Conservation (phyloP, 2,113 vertebrate species). For the Pangasianodon hypophthalmus region DNA sequence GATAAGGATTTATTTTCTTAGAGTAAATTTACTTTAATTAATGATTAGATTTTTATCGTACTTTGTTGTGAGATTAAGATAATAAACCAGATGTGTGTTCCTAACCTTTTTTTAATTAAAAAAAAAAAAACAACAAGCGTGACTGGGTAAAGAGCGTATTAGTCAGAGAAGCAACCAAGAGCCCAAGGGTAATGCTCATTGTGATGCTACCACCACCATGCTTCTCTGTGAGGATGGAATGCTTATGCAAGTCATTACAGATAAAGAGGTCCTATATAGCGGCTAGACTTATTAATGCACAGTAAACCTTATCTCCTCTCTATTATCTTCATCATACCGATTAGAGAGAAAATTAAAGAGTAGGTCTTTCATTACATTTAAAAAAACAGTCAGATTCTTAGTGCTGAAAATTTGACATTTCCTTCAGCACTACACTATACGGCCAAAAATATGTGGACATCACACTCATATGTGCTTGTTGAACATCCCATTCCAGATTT, state of each 20-base stretch:
- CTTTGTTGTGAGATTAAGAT: too few species aligned
- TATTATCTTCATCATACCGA: background rate
- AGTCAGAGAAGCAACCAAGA: too few species aligned
- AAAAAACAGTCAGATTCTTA: background rate
- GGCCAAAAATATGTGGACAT: background rate
- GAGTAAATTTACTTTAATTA: background rate
- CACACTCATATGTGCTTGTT: background rate
- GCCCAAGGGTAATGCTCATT: background rate
- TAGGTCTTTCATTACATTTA: background rate
- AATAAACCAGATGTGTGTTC: too few species aligned
- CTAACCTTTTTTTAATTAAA: too few species aligned
- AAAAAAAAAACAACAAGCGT: background rate
- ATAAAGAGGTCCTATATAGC: background rate
- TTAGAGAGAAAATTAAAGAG: background rate
- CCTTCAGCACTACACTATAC: background rate
- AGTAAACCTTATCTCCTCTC: background rate
- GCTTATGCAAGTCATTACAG: background rate
- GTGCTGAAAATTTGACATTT: background rate
- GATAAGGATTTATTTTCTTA: background rate
- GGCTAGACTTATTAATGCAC: background rate
- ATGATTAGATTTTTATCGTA: background rate
- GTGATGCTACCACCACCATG: background rate
- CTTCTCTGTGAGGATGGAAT: background rate
- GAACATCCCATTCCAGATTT: background rate
- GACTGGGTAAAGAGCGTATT: too few species aligned